Percentiles rank a stretch among this genome's conserved stretches.
Conservation (phyloP, 2,797 vertebrate species). For the Scolopax rusticola region DNA sequence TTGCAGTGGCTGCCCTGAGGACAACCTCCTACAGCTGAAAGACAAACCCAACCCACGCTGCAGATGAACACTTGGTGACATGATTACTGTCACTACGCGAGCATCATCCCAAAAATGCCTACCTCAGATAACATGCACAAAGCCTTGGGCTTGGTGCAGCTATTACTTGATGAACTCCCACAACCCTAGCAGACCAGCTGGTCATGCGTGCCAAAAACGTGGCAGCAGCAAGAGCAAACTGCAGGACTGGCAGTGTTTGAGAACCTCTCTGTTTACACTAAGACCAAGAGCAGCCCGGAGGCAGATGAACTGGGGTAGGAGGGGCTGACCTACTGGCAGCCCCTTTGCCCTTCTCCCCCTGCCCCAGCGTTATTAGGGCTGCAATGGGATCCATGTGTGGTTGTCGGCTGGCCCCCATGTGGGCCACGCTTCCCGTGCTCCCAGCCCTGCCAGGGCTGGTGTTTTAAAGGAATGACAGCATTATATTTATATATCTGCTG, state of each 20-base stretch:
- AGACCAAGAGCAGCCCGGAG: background rate
- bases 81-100: accelerated
- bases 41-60: background rate
- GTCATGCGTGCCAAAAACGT: accelerated
- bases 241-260: accelerated
- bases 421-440: background rate
- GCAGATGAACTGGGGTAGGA: background rate
- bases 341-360: background rate
- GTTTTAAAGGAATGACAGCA: conserved; percentile 8
- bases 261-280: background rate
- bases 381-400: conserved; percentile 50
- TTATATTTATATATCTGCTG: background rate
- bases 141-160: background rate
- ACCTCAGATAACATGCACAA: accelerated
- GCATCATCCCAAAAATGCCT: background rate
- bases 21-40: background rate
- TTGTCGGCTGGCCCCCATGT: background rate
- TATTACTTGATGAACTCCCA: accelerated
- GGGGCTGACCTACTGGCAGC: background rate
- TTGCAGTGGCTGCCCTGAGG: background rate
- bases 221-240: background rate
- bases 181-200: background rate
- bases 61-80: background rate
- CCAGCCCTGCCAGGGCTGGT: background rate
- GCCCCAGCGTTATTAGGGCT: background rate